A percentile compares a stretch with the other conserved stretches of the same genome.
These are phyloP conservation scores for Paracyclopina nana DNA, from an alignment of 1,140 invertebrate species.

Conservation along the genomic window DNA sequence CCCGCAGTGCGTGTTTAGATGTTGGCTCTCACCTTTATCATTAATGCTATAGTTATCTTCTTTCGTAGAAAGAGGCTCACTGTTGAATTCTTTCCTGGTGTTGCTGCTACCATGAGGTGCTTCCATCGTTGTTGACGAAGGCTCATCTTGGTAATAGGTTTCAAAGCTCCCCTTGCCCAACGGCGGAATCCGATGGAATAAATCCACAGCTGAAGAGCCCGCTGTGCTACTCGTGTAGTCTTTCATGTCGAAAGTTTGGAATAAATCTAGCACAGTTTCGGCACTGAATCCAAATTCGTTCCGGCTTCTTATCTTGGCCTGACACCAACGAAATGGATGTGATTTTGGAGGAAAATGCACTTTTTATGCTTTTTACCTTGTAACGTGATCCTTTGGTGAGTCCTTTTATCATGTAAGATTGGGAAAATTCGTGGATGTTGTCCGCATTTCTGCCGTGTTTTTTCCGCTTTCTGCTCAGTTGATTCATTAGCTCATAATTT, in stretches of 20 bases:
- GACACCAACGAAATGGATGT: not conserved
- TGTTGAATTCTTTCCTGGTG: too few relatives aligned
- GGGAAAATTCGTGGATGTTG: not conserved
- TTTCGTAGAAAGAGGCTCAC: too few relatives aligned
- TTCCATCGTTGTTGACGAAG: too few relatives aligned
- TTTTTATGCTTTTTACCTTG: not conserved
- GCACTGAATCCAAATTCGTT: conserved; percentile 8
- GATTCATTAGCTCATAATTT: not conserved
- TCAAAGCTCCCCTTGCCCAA: too few relatives aligned
- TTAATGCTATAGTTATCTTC: too few relatives aligned
- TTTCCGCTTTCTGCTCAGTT: not conserved
- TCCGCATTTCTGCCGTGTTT: not conserved
- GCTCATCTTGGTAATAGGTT: too few relatives aligned
- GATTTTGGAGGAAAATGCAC: not conserved
- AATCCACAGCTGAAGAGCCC: too few relatives aligned
- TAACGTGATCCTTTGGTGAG: not conserved
- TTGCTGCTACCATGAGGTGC: too few relatives aligned
- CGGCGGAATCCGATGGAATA: too few relatives aligned
- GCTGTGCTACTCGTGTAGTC: too few relatives aligned
- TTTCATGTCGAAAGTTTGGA: conserved; percentile 3
- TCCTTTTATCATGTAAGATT: conserved; percentile 2
- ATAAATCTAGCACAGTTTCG: not conserved
- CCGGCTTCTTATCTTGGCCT: conserved; percentile 5
- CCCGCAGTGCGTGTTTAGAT: too few relatives aligned
- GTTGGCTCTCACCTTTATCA: too few relatives aligned